These are phyloP conservation scores for Trogon surrucura DNA, from an alignment of 2,113 vertebrate species.

Conservation along the genomic window DNA sequence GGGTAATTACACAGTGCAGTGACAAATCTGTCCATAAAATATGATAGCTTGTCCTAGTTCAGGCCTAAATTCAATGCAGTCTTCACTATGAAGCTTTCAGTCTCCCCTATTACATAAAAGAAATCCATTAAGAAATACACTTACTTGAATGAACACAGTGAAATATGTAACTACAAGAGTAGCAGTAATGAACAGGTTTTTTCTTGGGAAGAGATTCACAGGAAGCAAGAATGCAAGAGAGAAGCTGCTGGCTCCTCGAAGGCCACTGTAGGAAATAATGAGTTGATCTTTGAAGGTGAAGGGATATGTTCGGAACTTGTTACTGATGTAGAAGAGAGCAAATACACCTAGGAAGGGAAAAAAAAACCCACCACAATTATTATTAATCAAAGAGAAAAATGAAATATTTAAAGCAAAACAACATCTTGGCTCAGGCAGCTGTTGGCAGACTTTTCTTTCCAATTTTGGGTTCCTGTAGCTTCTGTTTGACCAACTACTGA, in stretches of 20 bases:
- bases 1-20: not conserved
- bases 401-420: not conserved
- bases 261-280: constrained; percentile 92
- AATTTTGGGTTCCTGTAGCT: not conserved
- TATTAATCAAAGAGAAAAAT: not conserved
- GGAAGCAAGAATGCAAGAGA: constrained; percentile 94
- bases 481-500: not conserved
- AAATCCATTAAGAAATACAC: constrained; percentile 12
- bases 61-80: not conserved
- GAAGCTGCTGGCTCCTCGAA: constrained; percentile 93
- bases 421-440: not conserved
- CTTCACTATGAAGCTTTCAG: not conserved
- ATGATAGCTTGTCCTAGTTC: not conserved
- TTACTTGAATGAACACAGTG: constrained; percentile 94
- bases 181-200: constrained; percentile 90
- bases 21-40: not conserved
- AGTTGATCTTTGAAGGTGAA: constrained; percentile 94
- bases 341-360: constrained; percentile 83
- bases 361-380: not conserved
- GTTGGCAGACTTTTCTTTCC: not conserved
- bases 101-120: not conserved
- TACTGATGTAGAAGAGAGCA: constrained; percentile 90
- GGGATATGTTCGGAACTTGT: constrained; percentile 92
- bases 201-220: constrained; percentile 82
- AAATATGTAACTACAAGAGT: constrained; percentile 92